Conservation (phyloP, 1,140 invertebrate species). For the Archegozetes longisetosus region DNA sequence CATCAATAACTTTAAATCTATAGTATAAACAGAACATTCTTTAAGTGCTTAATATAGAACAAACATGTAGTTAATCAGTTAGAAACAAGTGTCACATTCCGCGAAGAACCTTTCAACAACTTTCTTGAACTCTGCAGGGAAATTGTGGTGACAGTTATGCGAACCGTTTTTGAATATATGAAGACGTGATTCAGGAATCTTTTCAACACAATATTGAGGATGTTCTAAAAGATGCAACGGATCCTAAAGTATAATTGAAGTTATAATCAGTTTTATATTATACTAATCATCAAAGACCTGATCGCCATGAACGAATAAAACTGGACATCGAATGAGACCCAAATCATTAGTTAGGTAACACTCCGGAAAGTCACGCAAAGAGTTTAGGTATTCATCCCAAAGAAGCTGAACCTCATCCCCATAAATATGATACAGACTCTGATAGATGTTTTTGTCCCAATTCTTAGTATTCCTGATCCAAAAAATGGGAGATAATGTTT, state of each 20-base stretch:
- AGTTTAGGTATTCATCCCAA: neutral
- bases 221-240: constrained; percentile 51
- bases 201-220: constrained; percentile 44
- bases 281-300: neutral
- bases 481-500: neutral
- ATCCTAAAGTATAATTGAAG: constrained; percentile 32
- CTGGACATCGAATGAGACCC: neutral
- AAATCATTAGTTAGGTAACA: neutral
- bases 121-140: constrained; percentile 60
- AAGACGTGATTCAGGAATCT: constrained; percentile 48
- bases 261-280: neutral
- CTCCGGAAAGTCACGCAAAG: neutral
- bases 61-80: too few relatives aligned
- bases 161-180: constrained; percentile 55
- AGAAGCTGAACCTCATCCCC: neutral
- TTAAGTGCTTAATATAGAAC: too few relatives aligned
- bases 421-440: neutral
- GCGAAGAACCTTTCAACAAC: constrained; percentile 49
- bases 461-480: neutral
- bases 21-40: too few relatives aligned
- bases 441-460: neutral
- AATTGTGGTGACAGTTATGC: constrained; percentile 64
- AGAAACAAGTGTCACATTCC: neutral
- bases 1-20: too few relatives aligned
- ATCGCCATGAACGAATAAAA: neutral